These are phyloP conservation scores for Clivina fossor DNA, from an alignment of 2,888 invertebrate genomes.

Conservation along the genomic window DNA sequence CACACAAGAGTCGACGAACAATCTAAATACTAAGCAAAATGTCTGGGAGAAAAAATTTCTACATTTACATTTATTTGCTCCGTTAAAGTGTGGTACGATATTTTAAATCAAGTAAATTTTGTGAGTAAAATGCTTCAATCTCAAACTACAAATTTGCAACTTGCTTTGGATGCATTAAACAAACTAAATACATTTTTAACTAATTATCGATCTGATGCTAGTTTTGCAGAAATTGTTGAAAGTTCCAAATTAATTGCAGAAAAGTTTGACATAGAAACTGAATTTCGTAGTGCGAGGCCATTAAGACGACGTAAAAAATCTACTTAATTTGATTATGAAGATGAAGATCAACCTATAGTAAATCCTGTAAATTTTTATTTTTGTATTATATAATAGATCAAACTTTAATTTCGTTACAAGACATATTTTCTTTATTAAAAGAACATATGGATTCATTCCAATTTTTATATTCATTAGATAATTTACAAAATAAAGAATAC, in stretches of 20 bases:
- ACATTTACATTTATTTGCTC: constrained; percentile 7
- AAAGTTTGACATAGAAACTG: constrained; percentile 39
- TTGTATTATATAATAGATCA: constrained; percentile 39
- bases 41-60: background rate
- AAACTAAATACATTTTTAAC: constrained; percentile 38
- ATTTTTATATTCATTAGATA: constrained; percentile 11
- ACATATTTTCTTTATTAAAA: constrained; percentile 39
- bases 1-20: constrained; percentile 3
- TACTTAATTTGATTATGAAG: constrained; percentile 36
- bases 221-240: constrained; percentile 36
- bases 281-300: constrained; percentile 38
- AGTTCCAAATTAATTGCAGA: constrained; percentile 35
- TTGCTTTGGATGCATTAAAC: constrained; percentile 39
- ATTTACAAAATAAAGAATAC: constrained; percentile 8
- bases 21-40: too few species aligned
- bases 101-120: constrained; percentile 37
- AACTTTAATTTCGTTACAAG: constrained; percentile 38
- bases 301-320: constrained; percentile 38
- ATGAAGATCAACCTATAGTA: constrained; percentile 36
- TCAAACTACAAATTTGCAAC: constrained; percentile 38
- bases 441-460: constrained; percentile 5
- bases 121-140: constrained; percentile 37
- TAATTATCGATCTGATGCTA: constrained; percentile 37
- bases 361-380: constrained; percentile 37
- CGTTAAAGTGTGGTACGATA: constrained; percentile 2